phyloP scores from a whole-genome alignment of 2,888 invertebrate species.

The Limnephilus auricula region DNA sequence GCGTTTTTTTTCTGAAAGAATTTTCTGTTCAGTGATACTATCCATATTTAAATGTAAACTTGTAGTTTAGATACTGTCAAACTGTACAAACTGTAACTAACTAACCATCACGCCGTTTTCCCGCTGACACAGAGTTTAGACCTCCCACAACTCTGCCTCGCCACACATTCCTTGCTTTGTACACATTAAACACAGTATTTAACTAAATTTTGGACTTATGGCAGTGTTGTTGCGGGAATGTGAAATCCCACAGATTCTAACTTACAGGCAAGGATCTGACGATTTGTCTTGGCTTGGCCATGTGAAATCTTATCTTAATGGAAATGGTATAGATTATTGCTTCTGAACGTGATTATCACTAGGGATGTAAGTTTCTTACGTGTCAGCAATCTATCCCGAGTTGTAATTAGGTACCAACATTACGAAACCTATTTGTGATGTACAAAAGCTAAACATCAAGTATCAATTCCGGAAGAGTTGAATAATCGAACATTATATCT shows the following conservation, averaged over 20 bases:
- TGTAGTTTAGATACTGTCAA: too few relatives aligned
- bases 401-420: not conserved
- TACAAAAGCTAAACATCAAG: not conserved
- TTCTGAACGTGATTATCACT: too few relatives aligned
- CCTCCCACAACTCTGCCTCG: too few relatives aligned
- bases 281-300: not conserved
- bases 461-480: not conserved
- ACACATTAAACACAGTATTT: not conserved
- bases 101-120: too few relatives aligned
- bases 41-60: too few relatives aligned
- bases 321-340: not conserved
- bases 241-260: not conserved
- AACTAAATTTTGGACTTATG: not conserved
- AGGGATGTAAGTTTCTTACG: too few relatives aligned
- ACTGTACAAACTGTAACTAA: too few relatives aligned
- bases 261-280: not conserved
- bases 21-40: too few relatives aligned
- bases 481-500: not conserved
- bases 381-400: not conserved
- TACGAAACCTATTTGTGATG: not conserved
- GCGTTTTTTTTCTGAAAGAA: too few relatives aligned
- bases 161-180: too few relatives aligned
- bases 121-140: too few relatives aligned
- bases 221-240: not conserved
- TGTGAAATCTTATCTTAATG: constrained; percentile 20